phyloP scores from a whole-genome alignment of 1,140 invertebrate species.

The Leptopilina clavipes region DNA sequence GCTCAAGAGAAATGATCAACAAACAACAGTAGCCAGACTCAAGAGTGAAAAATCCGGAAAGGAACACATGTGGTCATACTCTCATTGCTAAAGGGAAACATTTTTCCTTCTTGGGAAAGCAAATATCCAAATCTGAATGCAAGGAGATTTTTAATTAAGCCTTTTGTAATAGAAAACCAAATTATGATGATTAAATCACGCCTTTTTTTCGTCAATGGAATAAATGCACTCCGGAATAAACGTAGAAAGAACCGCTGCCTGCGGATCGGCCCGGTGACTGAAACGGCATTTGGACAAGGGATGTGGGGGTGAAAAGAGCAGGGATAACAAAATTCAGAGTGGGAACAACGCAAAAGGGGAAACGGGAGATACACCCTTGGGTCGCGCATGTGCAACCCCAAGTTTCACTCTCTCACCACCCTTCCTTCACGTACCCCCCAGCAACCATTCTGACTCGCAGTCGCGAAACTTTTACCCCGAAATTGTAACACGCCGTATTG shows the following conservation, averaged over 20 bases:
- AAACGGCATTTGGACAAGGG: conserved; percentile 63
- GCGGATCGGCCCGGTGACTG: conserved; percentile 72
- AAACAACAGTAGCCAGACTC: too few relatives aligned
- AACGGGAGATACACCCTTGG: conserved; percentile 68
- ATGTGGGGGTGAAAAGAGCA: conserved; percentile 49
- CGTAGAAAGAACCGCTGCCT: conserved; percentile 64
- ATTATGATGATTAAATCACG: too few relatives aligned
- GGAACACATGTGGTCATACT: conserved; percentile 59
- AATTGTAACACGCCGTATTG: conserved; percentile 17
- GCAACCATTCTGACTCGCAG: conserved; percentile 30
- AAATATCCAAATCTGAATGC: conserved; percentile 4
- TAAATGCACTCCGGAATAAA: conserved; percentile 54
- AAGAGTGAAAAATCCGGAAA: conserved; percentile 22
- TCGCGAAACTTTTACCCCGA: conserved; percentile 24
- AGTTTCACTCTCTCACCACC: conserved; percentile 35
- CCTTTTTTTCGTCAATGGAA: conserved; percentile 29
- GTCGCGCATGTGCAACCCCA: conserved; percentile 59
- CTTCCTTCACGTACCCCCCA: conserved; percentile 45
- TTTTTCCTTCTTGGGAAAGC: conserved; percentile 41
- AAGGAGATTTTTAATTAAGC: conserved; percentile 41
- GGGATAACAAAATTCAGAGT: conserved; percentile 47
- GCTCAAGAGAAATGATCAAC: too few relatives aligned
- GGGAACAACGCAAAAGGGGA: conserved; percentile 50
- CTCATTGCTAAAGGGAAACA: conserved; percentile 53
- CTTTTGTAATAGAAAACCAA: conserved; percentile 32